Evolutionary conservation across 2,113 vertebrate genomes (phyloP), one percentile per base, ranked within the genome.

Genomic region (Cinclus cinclus): DNA sequence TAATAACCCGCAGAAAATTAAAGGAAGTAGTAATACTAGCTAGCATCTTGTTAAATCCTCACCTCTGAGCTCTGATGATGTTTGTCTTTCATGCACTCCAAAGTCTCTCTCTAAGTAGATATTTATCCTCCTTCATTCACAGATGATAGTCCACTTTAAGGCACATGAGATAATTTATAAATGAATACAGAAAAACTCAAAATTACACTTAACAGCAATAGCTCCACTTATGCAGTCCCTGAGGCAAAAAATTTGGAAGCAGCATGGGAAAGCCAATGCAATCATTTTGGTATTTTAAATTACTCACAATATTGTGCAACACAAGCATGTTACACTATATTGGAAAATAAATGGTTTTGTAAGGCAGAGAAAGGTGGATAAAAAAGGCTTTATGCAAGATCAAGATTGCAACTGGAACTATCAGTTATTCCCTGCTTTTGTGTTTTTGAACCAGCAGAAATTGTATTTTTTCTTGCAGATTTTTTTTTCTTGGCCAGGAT

Each of bases 381-480:
- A 73, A 75, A 79, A 59, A 58, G 27, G 20, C 47, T 59, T 87
- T 83, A 74, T 39, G n/a, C 28, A 91, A 89, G 73, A 91, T 90
- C 63, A 92, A 80, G 79, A 80, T 64, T 73, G 44, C 41, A 83
- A 58, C 17, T 70, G 55, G 42, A 92, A 80, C 33, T 50, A 82
- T 44, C 69, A 78, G 55, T 53, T 58, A 79, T 77, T 80, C 41
- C 74, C 63, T 90, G n/a, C 21, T 87, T 77, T 82, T 91, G 23
- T 58, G 80, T 47, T 95, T 95, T 94, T 84, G 56, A 94, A 97
- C 9, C 12, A 87, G 52, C 47, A 75, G 31, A 92, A 93, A 93
- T 37, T 33, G 35, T 68, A 67, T 92, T 88, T 60, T 39, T 89
- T 68, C 59, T 83, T 0, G 0, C 11, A 90, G 53, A 3, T 74